A percentile compares a stretch with the other conserved stretches of the same genome.
Evolutionary conservation across 2,113 vertebrate species (phyloP).

Genomic region (Phrynocephalus versicolor): DNA sequence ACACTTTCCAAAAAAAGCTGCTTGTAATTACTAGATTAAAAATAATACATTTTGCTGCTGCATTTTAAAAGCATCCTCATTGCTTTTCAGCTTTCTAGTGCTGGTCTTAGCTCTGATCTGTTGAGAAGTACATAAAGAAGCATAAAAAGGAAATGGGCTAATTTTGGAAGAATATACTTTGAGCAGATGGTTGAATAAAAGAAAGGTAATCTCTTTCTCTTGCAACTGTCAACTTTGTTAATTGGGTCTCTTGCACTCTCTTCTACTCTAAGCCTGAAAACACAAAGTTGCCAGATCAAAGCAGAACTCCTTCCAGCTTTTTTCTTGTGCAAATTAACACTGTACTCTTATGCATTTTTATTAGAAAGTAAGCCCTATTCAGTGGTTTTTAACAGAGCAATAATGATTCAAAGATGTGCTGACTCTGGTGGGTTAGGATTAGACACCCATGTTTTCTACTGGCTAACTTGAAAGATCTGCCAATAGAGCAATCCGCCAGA

Average conservation of each 20-base stretch:
- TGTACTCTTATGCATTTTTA: background rate
- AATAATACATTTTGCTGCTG: background rate
- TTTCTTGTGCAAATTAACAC: background rate
- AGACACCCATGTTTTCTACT: too few relatives aligned
- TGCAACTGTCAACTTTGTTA: slow-evolving; percentile 14
- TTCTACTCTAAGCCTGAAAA: background rate
- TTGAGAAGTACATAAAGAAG: slow-evolving; percentile 21
- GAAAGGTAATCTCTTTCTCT: slow-evolving; percentile 33
- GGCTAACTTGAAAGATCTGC: too few relatives aligned
- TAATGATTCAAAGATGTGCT: too few relatives aligned
- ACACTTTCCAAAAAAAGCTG: background rate
- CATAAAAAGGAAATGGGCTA: slow-evolving; percentile 19
- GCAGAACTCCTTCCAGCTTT: background rate
- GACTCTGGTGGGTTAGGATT: too few relatives aligned
- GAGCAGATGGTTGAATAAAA: slow-evolving; percentile 30
- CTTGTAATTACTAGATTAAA: background rate
- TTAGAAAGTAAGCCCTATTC: background rate
- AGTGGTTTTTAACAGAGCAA: background rate
- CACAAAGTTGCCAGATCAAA: slow-evolving; percentile 15
- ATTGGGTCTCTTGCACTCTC: background rate
- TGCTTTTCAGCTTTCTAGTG: slow-evolving; percentile 51
- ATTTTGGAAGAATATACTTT: slow-evolving; percentile 28
- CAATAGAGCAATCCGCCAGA: too few relatives aligned
- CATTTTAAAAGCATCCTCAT: slow-evolving; percentile 51
- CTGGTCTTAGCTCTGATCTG: slow-evolving; percentile 35